Evolutionary conservation across 1,140 invertebrate genomes (phyloP).

Genomic region (Trachymyrmex septentrionalis): DNA sequence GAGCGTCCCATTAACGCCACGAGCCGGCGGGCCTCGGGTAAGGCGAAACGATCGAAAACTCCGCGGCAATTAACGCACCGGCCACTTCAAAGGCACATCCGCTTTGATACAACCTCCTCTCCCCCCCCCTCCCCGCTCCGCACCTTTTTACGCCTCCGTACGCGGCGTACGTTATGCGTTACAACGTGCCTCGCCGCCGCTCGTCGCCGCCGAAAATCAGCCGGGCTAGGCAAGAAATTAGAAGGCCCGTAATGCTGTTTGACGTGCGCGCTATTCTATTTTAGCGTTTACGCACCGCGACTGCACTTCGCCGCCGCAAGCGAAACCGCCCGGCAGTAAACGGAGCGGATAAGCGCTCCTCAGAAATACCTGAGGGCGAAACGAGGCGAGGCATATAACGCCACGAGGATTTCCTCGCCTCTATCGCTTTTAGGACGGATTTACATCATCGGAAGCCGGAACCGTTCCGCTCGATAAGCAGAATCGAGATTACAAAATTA

Average conservation of each 20-base stretch:
- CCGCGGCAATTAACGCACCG: conserved; percentile 56
- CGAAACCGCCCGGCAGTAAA: conserved; percentile 61
- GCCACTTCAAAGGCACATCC: conserved; percentile 59
- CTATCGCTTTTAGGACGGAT: conserved; percentile 6
- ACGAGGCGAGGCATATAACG: conserved; percentile 68
- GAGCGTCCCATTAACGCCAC: conserved; percentile 55
- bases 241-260: conserved; percentile 78
- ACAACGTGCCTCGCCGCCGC: not conserved
- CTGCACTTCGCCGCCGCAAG: conserved; percentile 74
- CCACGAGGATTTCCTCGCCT: not conserved
- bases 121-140: no score
- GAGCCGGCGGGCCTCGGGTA: conserved; percentile 20
- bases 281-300: conserved; percentile 79
- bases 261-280: conserved; percentile 82
- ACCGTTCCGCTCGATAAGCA: not conserved
- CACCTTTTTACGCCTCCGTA: not conserved
- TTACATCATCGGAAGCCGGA: not conserved
- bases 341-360: conserved; percentile 50
- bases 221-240: conserved; percentile 38
- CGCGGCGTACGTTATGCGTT: not conserved
- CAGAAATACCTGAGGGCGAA: conserved; percentile 79
- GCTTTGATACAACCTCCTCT: conserved; percentile 4
- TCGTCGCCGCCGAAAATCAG: conserved; percentile 22
- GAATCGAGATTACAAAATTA: not conserved
- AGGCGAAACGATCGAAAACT: conserved; percentile 58